Evolutionary conservation across 2,888 invertebrate genomes (phyloP), one percentile per base, ranked within the genome.

Genomic region (Tetrapedia diversipes): DNA sequence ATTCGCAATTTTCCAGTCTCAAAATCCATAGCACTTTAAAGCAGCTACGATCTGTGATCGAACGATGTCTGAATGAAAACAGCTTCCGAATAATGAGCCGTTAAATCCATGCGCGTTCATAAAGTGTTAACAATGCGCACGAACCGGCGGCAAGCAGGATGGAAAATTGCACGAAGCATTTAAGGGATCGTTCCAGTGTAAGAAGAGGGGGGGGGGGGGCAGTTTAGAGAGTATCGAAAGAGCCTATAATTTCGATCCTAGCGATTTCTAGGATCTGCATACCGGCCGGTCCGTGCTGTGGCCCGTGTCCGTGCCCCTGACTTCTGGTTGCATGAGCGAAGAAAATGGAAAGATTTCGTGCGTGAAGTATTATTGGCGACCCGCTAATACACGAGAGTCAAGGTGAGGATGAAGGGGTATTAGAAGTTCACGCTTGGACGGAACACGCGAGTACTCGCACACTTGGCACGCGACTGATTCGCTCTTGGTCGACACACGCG

Each of bases 391-490:
- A 75, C 68, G 77, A 79, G 82, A 86, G 82, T 87, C 87, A 86
- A 85, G 87, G 86, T 86, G 87, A 86, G 82, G 86, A 86, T 86
- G 81, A 79, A 85, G 84, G 85, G 83, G 83, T 82, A 87, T 84
- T 84, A 86, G 83, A 83, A 81, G 83, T 85, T 84, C 81, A 83
- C 87, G 85, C 87, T 87, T 84, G 84, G 82, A 83, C 81, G 85
- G 82, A 86, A 86, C 89, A 89, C 88, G 89, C 89, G 86, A 88
- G 84, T 84, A 79, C 83, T 79, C 85, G 83, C 86, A 77, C 82
- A 76, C 84, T 76, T 77, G 82, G 87, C 88, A 88, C 88, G 86
- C 84, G 86, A 86, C 84, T 79, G 86, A 84, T 85, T 82, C 83
- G 77, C 77, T 80, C 77, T 73, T 77, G 80, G 75, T 75, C 81